phyloP scores from a whole-genome alignment of 2,888 invertebrate species.

The Pseudococcus jackbeardsleyi region DNA sequence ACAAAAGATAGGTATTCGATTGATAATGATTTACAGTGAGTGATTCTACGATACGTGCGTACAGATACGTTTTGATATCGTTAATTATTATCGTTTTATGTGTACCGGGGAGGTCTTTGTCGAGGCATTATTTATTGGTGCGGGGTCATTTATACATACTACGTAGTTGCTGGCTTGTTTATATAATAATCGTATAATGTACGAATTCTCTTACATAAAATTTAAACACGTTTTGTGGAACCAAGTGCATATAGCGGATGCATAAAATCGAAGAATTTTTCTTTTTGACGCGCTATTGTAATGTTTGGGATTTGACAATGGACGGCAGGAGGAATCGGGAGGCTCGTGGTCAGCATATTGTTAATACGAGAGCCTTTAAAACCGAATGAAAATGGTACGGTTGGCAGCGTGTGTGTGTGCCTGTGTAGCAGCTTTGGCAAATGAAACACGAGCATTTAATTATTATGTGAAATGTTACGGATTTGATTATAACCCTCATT shows the following conservation, averaged over 20 bases:
- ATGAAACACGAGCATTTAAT: slow-evolving; percentile 56
- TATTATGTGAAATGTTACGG: slow-evolving; percentile 59
- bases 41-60: slow-evolving; percentile 58
- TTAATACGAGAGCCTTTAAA: slow-evolving; percentile 16
- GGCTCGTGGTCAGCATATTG: slow-evolving; percentile 37
- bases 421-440: slow-evolving; percentile 32
- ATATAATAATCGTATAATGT: not conserved
- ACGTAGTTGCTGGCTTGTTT: slow-evolving; percentile 18
- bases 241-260: not conserved
- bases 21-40: slow-evolving; percentile 64
- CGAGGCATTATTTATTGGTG: slow-evolving; percentile 41
- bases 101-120: slow-evolving; percentile 23
- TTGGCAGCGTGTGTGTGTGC: not conserved
- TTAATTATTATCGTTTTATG: slow-evolving; percentile 52
- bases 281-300: not conserved
- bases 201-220: slow-evolving; percentile 32
- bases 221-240: slow-evolving; percentile 17
- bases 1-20: slow-evolving; percentile 65
- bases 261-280: slow-evolving; percentile 29
- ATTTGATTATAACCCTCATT: slow-evolving; percentile 63
- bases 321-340: not conserved
- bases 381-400: slow-evolving; percentile 21
- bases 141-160: not conserved
- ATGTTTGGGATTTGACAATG: not conserved
- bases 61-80: slow-evolving; percentile 52